Evolutionary conservation across 2,888 invertebrate species (phyloP).

Genomic region (Sarcophaga variegata): DNA sequence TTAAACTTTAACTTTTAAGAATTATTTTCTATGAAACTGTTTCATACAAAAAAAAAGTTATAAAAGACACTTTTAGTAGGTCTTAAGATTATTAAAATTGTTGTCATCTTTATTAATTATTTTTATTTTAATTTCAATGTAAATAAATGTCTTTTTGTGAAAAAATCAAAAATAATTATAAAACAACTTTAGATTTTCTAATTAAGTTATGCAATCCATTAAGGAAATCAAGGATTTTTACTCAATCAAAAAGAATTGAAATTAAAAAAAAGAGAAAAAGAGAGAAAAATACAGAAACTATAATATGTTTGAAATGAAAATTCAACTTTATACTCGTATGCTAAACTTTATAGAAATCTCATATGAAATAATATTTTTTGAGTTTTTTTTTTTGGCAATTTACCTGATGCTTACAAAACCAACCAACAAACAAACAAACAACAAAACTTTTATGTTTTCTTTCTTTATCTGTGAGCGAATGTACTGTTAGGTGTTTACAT

Average conservation of each 20-base stretch:
- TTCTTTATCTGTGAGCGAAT: neutral
- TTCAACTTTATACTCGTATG: neutral
- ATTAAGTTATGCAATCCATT: constrained; percentile 54
- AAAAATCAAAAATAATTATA: constrained; percentile 17
- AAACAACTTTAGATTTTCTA: constrained; percentile 28
- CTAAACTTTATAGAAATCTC: constrained; percentile 19
- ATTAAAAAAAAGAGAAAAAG: neutral
- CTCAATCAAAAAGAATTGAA: neutral
- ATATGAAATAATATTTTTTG: neutral
- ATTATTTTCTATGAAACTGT: too few relatives aligned
- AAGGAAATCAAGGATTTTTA: constrained; percentile 32
- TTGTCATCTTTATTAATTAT: constrained; percentile 5
- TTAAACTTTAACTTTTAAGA: too few relatives aligned
- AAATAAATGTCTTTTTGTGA: neutral
- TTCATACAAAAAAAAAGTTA: too few relatives aligned
- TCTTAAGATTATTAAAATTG: too few relatives aligned
- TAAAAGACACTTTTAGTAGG: too few relatives aligned
- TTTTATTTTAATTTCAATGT: constrained; percentile 8
- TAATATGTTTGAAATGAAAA: neutral
- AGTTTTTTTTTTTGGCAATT: neutral
- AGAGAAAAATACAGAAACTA: too few relatives aligned
- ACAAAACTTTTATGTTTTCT: constrained; percentile 11
- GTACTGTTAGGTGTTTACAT: too few relatives aligned
- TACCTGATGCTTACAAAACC: constrained; percentile 27
- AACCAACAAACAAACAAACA: constrained; percentile 12